A percentile compares a stretch with the other conserved stretches of the same genome.
These are phyloP conservation scores for Sebastes flavidus DNA, from an alignment of 2,797 vertebrate species.

Conservation along the genomic window DNA sequence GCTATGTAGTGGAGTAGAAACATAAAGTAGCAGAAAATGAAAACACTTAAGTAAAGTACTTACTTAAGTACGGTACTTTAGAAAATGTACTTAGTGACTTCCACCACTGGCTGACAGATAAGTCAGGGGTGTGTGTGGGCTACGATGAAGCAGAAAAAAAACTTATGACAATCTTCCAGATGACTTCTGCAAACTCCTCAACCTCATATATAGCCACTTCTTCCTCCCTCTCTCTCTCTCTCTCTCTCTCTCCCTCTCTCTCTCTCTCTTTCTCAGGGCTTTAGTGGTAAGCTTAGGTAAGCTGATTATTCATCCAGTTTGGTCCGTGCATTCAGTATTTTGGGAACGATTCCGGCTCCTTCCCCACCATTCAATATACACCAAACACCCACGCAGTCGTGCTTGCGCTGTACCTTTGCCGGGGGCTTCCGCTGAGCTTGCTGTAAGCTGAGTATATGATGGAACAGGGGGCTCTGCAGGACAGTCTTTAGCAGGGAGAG, in stretches of 20 bases:
- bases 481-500: conserved; percentile 90
- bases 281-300: conserved; percentile 81
- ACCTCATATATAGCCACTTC: conserved; percentile 33
- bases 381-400: conserved; percentile 55
- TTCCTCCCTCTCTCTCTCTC: not conserved
- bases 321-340: conserved; percentile 75
- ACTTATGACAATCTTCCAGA: conserved; percentile 21
- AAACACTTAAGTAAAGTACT: too few relatives aligned
- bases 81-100: too few relatives aligned
- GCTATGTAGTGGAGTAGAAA: not conserved
- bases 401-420: conserved; percentile 64
- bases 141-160: not conserved
- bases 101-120: too few relatives aligned
- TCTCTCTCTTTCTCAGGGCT: conserved; percentile 62
- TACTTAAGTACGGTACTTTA: too few relatives aligned
- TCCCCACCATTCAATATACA: conserved; percentile 60
- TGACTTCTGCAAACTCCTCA: conserved; percentile 46
- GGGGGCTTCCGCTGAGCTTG: conserved; percentile 83
- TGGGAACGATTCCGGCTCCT: conserved; percentile 64
- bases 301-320: conserved; percentile 82
- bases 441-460: conserved; percentile 92
- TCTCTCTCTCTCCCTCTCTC: not conserved
- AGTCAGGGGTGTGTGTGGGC: not conserved
- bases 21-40: not conserved
- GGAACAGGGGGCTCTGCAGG: conserved; percentile 95